Conservation (phyloP, 2,888 invertebrate species). For the Parnassius apollo region DNA sequence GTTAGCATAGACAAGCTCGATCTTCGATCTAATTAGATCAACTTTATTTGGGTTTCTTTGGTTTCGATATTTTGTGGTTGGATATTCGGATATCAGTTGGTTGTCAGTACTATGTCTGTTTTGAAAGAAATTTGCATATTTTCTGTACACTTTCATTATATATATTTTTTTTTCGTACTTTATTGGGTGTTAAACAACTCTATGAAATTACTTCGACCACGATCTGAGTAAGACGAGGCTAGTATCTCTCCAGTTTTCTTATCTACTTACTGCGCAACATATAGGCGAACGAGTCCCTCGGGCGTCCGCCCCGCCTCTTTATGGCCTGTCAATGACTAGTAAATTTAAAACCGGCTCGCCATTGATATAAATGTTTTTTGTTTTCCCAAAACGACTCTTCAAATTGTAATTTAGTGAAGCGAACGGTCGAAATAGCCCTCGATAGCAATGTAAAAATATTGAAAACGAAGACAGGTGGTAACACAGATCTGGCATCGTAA, state of each 20-base stretch:
- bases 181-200: constrained; percentile 37
- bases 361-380: constrained; percentile 82
- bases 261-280: constrained; percentile 67
- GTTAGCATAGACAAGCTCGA: no score
- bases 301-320: constrained; percentile 65
- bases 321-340: constrained; percentile 80
- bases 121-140: no score
- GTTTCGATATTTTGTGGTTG: no score
- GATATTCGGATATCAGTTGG: no score
- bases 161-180: no score
- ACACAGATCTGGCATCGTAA: no score
- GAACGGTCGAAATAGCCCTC: constrained; percentile 50
- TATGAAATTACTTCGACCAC: constrained; percentile 28
- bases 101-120: no score
- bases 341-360: constrained; percentile 77
- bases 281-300: constrained; percentile 67
- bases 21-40: no score
- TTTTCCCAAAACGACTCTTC: constrained; percentile 76
- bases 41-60: no score
- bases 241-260: constrained; percentile 69
- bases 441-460: constrained; percentile 32
- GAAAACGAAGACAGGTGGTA: constrained; percentile 17
- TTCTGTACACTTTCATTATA: no score
- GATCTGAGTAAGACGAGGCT: constrained; percentile 38
- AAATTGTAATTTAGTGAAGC: constrained; percentile 75